Evolutionary conservation across 2,113 vertebrate species (phyloP).

Genomic region (Colossoma macropomum): DNA sequence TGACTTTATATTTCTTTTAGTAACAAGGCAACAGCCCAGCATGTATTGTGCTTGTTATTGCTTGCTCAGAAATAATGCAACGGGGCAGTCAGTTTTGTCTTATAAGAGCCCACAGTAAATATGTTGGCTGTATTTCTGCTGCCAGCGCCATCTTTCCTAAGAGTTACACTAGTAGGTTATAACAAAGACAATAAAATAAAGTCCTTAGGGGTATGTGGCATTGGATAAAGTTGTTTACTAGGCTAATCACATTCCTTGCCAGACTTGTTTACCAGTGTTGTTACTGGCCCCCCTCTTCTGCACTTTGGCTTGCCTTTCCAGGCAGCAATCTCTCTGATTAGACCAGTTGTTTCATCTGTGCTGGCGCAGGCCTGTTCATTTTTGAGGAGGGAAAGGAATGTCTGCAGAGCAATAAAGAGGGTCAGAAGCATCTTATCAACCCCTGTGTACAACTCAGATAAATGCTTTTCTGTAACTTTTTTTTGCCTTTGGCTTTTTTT

Average conservation of each 20-base stretch:
- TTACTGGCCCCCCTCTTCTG: conserved; percentile 35
- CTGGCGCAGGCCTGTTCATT: conserved; percentile 29
- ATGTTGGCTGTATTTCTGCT: background rate
- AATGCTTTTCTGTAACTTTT: conserved; percentile 27
- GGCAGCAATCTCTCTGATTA: conserved; percentile 54
- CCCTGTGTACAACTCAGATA: conserved; percentile 44
- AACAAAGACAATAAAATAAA: conserved; percentile 35
- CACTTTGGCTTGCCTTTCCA: conserved; percentile 43
- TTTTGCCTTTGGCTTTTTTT: conserved; percentile 34
- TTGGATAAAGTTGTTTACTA: conserved; percentile 37
- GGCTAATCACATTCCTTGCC: conserved; percentile 33
- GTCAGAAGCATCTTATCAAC: conserved; percentile 51
- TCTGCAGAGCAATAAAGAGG: conserved; percentile 44
- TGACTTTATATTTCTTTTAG: background rate
- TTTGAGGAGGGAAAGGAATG: conserved; percentile 48
- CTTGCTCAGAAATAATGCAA: background rate
- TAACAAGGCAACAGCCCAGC: background rate
- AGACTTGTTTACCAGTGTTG: conserved; percentile 33
- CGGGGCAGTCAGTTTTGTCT: background rate
- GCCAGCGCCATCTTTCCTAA: background rate
- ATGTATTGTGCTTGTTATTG: background rate
- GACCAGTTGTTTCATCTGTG: conserved; percentile 41
- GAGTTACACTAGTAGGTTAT: conserved; percentile 20
- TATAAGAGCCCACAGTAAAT: background rate
- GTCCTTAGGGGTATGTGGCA: conserved; percentile 7